Base-by-base conservation (phyloP, 2,888 invertebrate genomes). In the Sminthurinus aureus region DNA sequence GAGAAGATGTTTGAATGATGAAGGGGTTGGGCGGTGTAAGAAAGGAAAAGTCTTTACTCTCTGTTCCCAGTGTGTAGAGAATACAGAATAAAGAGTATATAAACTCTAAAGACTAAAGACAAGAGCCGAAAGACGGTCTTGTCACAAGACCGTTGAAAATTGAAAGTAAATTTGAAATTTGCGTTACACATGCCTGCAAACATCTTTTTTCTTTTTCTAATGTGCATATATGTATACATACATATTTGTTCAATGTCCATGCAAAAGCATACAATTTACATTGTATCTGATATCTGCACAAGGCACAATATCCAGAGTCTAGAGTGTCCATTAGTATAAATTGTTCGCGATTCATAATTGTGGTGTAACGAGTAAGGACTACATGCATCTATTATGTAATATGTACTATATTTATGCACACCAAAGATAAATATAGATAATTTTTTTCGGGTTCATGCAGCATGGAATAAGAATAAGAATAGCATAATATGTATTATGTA, bases 61-160 rank as follows among this genome's bases (percentile, higher is more conserved):
- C 38, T 38, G 69, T 12, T 69, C 9, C 4, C 69, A 69, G 69
- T 73, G 24, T 73, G 26, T 24, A 73, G 9, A 24, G 73, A 24
- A 73, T 24, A 73, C 26, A n/a, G n/a, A n/a, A 24, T 73, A 73
- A 22, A 26, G 26, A 20, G 38, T 38, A 4, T 13, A 24, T 73
- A 1, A 24, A 15, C 24, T 73, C 4, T 58, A 58, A 58, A 18
- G 58, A 58, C 58, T 6, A 58, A 11, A 58, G 58, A 58, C 4
- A 26, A 73, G 11, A 58, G 58, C 2, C 58, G 58, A 58, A 18
- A 58, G 58, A 58, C 58, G 38, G 38, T 38, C 38, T 38, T 38
- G 38, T 38, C 38, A 38, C 20, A 69, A 73, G 73, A 73, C 73
- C 73, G 64, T 78, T 78, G 78, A 78, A 66, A 66, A 78, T 78